Evolutionary conservation across 2,888 invertebrate genomes (phyloP), one percentile per base, ranked within the genome.

Genomic region (Melipona beecheii): DNA sequence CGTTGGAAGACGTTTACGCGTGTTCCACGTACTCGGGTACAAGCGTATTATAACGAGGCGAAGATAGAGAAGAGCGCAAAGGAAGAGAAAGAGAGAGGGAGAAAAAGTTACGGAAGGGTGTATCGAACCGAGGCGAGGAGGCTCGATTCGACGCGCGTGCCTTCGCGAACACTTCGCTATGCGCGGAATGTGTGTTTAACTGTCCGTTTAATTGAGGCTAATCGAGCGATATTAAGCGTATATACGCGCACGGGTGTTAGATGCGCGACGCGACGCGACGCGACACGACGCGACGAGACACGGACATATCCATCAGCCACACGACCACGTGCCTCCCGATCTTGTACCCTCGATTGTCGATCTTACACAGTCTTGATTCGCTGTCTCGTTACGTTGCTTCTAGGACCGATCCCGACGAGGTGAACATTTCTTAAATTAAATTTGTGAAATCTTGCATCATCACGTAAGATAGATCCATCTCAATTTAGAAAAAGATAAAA

Each of bases 191-290:
- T 90, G 90, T 91, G 88, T 89, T 90, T 89, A 89, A 87, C 90
- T 91, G 90, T 86, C 86, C 86, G 89, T 92, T 92, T 93, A 93
- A 93, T 93, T 93, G 93, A 92, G 90, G 92, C 92, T 93, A 93
- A 93, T 93, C 90, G 92, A 88, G 89, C 89, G 91, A 93, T 92
- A 93, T 93, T 93, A 92, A 90, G 74, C 54, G 89, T 19, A 13
- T 64, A 64, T 78, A 91, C 91, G 91, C 91, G 90, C 87, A 91
- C 91, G 90, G 91, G 89, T 86, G 88, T 83, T 85, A 83, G 88
- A 88, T 89, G 90, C 75, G 50, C 69, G 52, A 56, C 56, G 58
- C 56, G 72, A 15, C n/a, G 58, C 62, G 17, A 43, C 66, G n/a
- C 0, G 24, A 24, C 50, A 27, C 43, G 56, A 60, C 75, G 43